These are phyloP conservation scores for Cynoglossus semilaevis DNA, from an alignment of 2,113 vertebrate species.

Conservation along the genomic window DNA sequence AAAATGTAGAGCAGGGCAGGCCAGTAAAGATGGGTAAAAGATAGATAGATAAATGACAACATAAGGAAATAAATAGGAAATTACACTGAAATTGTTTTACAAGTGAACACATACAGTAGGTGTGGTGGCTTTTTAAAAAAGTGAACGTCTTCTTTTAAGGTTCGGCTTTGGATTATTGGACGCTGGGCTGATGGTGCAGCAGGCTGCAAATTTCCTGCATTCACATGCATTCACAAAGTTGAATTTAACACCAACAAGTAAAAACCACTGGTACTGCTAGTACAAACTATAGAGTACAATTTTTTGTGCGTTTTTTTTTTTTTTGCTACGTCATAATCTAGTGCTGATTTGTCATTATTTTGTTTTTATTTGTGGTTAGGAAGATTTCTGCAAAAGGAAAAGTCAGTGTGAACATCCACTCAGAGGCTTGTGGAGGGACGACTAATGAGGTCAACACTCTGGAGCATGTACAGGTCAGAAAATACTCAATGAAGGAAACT, in stretches of 20 bases:
- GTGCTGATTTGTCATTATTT: background rate
- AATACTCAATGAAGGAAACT: too few relatives aligned
- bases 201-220: conserved; percentile 45
- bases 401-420: conserved; percentile 56
- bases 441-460: conserved; percentile 69
- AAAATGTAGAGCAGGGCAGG: too few relatives aligned
- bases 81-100: too few relatives aligned
- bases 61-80: too few relatives aligned
- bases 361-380: conserved; percentile 39
- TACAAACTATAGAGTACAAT: too few relatives aligned
- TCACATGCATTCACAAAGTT: conserved; percentile 48
- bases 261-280: background rate
- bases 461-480: conserved; percentile 68
- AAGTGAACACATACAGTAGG: conserved; percentile 1
- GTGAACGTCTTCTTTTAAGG: conserved; percentile 37
- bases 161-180: conserved; percentile 69
- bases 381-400: conserved; percentile 52
- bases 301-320: too few relatives aligned
- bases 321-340: too few relatives aligned
- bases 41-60: too few relatives aligned
- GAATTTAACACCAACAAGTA: conserved; percentile 47
- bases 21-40: too few relatives aligned
- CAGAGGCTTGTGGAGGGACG: conserved; percentile 61
- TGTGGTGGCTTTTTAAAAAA: conserved; percentile 9
- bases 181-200: conserved; percentile 69